Evolutionary conservation across 2,888 invertebrate genomes (phyloP).

Genomic region (Mystacides longicornis): DNA sequence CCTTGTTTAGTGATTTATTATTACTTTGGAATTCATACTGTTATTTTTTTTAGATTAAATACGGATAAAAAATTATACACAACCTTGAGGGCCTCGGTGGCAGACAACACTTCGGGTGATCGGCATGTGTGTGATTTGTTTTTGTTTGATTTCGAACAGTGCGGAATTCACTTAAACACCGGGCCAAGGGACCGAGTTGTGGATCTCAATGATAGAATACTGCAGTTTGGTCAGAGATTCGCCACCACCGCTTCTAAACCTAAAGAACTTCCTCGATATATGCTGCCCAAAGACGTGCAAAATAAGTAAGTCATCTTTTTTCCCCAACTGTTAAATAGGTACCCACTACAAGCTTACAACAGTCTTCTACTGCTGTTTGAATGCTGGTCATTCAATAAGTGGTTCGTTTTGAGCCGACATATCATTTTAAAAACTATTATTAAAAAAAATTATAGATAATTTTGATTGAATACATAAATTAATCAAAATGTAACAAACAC

Average conservation of each 20-base stretch:
- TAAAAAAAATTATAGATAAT: too few species aligned
- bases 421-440: too few species aligned
- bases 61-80: conserved; percentile 80
- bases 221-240: conserved; percentile 77
- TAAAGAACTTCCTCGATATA: conserved; percentile 54
- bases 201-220: conserved; percentile 74
- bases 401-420: too few species aligned
- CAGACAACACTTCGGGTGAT: conserved; percentile 74
- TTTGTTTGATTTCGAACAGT: conserved; percentile 94
- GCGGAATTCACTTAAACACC: conserved; percentile 89
- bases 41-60: conserved; percentile 66
- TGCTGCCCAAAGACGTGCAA: conserved; percentile 47
- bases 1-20: too few species aligned
- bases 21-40: too few species aligned
- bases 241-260: conserved; percentile 69
- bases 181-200: conserved; percentile 68
- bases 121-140: conserved; percentile 82
- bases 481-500: too few species aligned
- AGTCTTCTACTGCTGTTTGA: too few species aligned
- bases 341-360: too few species aligned
- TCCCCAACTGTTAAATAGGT: too few species aligned
- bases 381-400: too few species aligned
- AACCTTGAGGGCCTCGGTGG: conserved; percentile 63
- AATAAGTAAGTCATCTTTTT: not conserved
- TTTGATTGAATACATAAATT: too few species aligned